Evolutionary conservation across 1,140 invertebrate species (phyloP), one percentile per base, ranked within the genome.

Genomic region (Gryllus bimaculatus): DNA sequence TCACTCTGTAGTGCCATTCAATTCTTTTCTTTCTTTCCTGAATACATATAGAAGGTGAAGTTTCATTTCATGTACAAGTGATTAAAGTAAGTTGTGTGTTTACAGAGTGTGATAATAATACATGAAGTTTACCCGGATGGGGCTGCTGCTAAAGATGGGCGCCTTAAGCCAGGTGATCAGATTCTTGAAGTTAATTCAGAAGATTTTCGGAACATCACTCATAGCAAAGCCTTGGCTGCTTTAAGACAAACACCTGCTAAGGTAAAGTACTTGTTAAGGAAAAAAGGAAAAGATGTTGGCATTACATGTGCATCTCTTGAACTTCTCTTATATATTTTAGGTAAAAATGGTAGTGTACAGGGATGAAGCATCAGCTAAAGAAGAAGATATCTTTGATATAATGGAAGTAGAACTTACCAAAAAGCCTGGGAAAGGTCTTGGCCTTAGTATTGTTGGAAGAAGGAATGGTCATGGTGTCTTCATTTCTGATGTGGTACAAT

Each of bases 101-200:
- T 88, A 0, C 84, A 97, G 95, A 94, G 94, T 81, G 94, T 94
- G 49, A 94, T 97, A 76, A 93, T 98, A 80, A 92, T 98, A 79
- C 91, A 97, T 82, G 96, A 98, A 84, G 91, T 98, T n/a, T 97
- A 96, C 84, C 92, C 94, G 15, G 93, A 95, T 79, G 96, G 97
- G n/a, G 94, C 93, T 7, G 93, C 96, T 18, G 94, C 93, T 0
- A 93, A 94, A 84, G 98, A 99, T 85, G 95, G 95, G 1, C 89
- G 97, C 74, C 86, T 99, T 47, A 90, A 93, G 84, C 91, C 93
- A 8, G 98, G 96, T 8, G 98, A 99, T 87, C 96, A 98, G 86
- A 94, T 99, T 82, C 85, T 98, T 26, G 95, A 97, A 82, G 93
- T 97, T 75, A 95, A 95, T 83, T 91, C 91, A 26, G 90, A 92